Evolutionary conservation across 2,797 vertebrate genomes (phyloP), one percentile per base, ranked within the genome.

Genomic region (Pelodytes ibericus): DNA sequence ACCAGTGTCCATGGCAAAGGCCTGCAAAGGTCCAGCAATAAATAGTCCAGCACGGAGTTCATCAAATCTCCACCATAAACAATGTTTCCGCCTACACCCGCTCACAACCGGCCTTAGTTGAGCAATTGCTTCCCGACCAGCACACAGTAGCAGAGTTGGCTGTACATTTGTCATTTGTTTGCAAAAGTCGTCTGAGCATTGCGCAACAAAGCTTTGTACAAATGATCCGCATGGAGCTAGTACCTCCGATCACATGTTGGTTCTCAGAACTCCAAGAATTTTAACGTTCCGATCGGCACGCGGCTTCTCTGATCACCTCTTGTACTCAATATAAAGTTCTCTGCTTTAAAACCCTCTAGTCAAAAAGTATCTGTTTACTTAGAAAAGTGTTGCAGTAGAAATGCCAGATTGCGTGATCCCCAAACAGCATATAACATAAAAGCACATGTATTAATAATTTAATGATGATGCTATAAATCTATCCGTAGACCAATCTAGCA

Each of bases 341-440:
- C 8, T 64, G 39, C 30, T 53, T n/a, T 18, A 73, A 41, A 53
- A 22, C 15, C 20, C 31, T 56, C 49, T 69, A 33, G 56, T 53
- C 16, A 26, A 16, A 22, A 29, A 33, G 80, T 72, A 81, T 47
- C 16, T 72, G 70, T 64, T 86, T 85, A 77, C 82, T 84, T 67
- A 78, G 67, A 74, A 79, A 84, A 88, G 87, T 79, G 79, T 84
- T 66, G 41, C 20, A 75, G 81, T 81, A 79, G 71, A 84, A 83
- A 80, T 87, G 81, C n/a, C 85, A 90, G 87, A 87, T 89, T 84
- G 84, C 83, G 41, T 79, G 73, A 81, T 89, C 85, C 78, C 79
- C 81, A 81, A 86, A 83, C 33, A 83, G 86, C 85, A 86, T 80
- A 82, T 85, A 86, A 86, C 87, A 84, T 84, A 84, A 86, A 85